Evolutionary conservation across 2,888 invertebrate species (phyloP).

Genomic region (Carpatolechia fugitivella): DNA sequence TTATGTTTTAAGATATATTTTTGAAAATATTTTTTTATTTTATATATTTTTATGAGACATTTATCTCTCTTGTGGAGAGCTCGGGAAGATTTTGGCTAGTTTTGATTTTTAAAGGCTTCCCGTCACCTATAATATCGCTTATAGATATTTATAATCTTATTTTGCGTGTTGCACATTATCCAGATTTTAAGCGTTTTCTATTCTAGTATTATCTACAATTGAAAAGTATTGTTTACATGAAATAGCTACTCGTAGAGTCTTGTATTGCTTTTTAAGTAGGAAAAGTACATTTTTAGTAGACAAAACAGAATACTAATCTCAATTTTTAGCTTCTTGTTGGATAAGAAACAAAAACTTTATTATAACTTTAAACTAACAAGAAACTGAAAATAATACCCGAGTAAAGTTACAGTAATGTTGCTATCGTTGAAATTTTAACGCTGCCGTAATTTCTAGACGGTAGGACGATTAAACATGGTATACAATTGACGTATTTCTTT

Average conservation of each 20-base stretch:
- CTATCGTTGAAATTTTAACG: conserved; percentile 26
- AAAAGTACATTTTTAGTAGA: not conserved
- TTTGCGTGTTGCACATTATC: conserved; percentile 46
- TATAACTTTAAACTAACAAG: not conserved
- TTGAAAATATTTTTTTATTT: conserved; percentile 32
- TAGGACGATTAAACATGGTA: conserved; percentile 30
- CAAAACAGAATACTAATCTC: not conserved
- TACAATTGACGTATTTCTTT: conserved; percentile 20
- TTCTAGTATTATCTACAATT: conserved; percentile 19
- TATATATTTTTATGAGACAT: conserved; percentile 46
- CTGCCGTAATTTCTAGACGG: conserved; percentile 27
- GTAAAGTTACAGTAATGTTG: conserved; percentile 49
- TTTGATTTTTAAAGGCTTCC: conserved; percentile 54
- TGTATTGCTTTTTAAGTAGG: conserved; percentile 2
- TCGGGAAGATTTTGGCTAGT: conserved; percentile 65
- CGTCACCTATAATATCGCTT: conserved; percentile 62
- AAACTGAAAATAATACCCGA: conserved; percentile 4
- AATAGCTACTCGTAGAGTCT: not conserved
- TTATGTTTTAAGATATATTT: conserved; percentile 32
- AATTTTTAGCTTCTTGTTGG: not conserved
- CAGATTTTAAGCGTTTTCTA: conserved; percentile 20
- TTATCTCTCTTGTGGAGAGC: conserved; percentile 77
- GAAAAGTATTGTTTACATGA: not conserved
- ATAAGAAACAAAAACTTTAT: no score
- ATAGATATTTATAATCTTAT: conserved; percentile 27